Conservation (phyloP, 37 sponge, comb jelly and placozoan genomes). For the Chondrosia reniformis region DNA sequence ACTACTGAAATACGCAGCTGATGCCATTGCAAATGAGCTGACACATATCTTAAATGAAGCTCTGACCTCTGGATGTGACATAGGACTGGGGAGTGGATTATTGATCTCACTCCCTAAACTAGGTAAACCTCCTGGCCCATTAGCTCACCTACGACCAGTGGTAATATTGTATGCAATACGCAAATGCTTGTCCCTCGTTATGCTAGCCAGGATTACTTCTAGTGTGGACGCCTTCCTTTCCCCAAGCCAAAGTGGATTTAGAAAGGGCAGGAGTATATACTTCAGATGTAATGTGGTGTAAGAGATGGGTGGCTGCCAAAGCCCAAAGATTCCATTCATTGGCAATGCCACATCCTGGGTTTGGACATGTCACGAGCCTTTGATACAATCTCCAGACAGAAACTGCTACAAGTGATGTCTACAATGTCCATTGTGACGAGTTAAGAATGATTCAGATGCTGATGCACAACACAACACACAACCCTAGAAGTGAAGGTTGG, state of each 20-base stretch:
- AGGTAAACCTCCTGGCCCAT: background rate
- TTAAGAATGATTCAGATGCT: slow-evolving; percentile 9
- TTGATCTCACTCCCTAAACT: slow-evolving; percentile 7
- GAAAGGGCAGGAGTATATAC: slow-evolving; percentile 5
- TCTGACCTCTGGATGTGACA: background rate
- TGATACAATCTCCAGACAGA: slow-evolving; percentile 2
- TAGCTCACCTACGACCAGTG: slow-evolving; percentile 5
- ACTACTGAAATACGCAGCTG: background rate
- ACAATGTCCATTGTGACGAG: slow-evolving; percentile 12
- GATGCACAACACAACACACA: slow-evolving; percentile 19
- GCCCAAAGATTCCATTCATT: slow-evolving; percentile 1
- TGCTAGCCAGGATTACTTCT: background rate
- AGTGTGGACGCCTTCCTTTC: background rate
- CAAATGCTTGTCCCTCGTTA: background rate
- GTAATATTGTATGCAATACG: background rate
- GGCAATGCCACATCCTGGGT: slow-evolving; percentile 10
- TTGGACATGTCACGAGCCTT: slow-evolving; percentile 3
- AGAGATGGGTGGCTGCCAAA: slow-evolving; percentile 15
- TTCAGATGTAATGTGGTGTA: slow-evolving; percentile 11
- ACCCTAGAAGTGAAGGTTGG: slow-evolving; percentile 17
- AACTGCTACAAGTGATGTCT: slow-evolving; percentile 8
- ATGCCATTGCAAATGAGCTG: slow-evolving; percentile 7
- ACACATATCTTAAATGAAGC: background rate
- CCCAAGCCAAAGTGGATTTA: slow-evolving; percentile 2
- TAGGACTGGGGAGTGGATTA: background rate